These are phyloP conservation scores for Ophion slaviceki DNA, from an alignment of 2,888 invertebrate genomes.

Conservation along the genomic window DNA sequence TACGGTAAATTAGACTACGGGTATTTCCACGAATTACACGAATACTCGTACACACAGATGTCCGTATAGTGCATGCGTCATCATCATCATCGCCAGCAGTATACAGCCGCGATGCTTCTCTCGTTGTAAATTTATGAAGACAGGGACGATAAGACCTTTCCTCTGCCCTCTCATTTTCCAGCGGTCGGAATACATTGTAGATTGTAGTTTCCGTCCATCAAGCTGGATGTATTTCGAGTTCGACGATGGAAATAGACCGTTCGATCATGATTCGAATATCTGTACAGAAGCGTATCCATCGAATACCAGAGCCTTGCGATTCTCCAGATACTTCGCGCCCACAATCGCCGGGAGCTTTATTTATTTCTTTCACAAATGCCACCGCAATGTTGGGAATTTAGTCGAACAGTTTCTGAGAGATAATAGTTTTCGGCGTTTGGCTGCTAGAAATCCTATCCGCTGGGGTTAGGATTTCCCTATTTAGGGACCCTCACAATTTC, in stretches of 20 bases:
- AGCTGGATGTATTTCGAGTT: slow-evolving; percentile 6
- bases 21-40: background rate
- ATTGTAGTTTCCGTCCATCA: slow-evolving; percentile 10
- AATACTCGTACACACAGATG: background rate
- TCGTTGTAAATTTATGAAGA: slow-evolving; percentile 7
- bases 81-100: background rate
- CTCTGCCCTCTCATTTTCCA: background rate
- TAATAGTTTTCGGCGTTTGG: no score
- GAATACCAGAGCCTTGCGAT: background rate
- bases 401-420: no score
- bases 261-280: background rate
- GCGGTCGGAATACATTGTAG: background rate
- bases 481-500: no score
- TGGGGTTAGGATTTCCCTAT: no score
- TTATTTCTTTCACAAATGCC: background rate
- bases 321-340: background rate
- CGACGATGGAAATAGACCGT: slow-evolving; percentile 2
- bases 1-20: slow-evolving; percentile 1
- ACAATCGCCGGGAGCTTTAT: no score
- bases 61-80: background rate
- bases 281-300: background rate
- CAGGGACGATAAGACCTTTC: background rate
- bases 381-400: background rate
- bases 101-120: background rate
- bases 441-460: no score